phyloP scores from a whole-genome alignment of 2,888 invertebrate species.

The Mechanitis messenoides region DNA sequence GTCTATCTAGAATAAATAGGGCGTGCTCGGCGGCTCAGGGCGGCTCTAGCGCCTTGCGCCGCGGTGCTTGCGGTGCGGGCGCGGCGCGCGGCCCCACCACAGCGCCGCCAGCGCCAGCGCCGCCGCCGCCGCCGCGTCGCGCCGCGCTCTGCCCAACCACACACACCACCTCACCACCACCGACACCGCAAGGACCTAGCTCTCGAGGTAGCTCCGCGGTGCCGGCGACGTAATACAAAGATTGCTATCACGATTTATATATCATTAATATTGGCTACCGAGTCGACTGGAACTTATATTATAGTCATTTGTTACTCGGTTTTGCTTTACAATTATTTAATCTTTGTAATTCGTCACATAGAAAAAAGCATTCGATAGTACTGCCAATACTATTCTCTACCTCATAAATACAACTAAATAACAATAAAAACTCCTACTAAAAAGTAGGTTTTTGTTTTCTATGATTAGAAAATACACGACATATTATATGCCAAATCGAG shows the following conservation, averaged over 20 bases:
- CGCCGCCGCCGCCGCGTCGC: conserved; percentile 54
- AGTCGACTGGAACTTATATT: too few relatives aligned
- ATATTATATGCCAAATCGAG: too few relatives aligned
- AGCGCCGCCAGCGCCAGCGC: conserved; percentile 59
- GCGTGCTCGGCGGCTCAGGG: conserved; percentile 55
- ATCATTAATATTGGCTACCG: too few relatives aligned
- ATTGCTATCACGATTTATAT: background rate
- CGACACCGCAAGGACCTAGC: background rate
- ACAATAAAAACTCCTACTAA: too few relatives aligned
- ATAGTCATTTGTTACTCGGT: too few relatives aligned
- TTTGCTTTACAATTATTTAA: background rate
- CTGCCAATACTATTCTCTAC: background rate
- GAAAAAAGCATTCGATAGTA: conserved; percentile 6
- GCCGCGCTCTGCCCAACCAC: conserved; percentile 46
- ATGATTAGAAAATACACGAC: too few relatives aligned
- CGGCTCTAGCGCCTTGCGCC: conserved; percentile 75
- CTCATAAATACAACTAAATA: conserved; percentile 3
- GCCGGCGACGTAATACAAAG: conserved; percentile 18
- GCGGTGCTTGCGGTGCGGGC: conserved; percentile 73
- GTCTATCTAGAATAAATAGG: conserved; percentile 74
- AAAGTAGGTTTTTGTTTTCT: too few relatives aligned
- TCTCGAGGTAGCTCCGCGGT: background rate
- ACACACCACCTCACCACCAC: conserved; percentile 12
- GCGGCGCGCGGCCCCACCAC: conserved; percentile 55
- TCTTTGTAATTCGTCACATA: conserved; percentile 21